A percentile compares a stretch with the other conserved stretches of the same genome.
Conservation (phyloP, 1,140 invertebrate genomes). For the Platyscapa corneri region DNA sequence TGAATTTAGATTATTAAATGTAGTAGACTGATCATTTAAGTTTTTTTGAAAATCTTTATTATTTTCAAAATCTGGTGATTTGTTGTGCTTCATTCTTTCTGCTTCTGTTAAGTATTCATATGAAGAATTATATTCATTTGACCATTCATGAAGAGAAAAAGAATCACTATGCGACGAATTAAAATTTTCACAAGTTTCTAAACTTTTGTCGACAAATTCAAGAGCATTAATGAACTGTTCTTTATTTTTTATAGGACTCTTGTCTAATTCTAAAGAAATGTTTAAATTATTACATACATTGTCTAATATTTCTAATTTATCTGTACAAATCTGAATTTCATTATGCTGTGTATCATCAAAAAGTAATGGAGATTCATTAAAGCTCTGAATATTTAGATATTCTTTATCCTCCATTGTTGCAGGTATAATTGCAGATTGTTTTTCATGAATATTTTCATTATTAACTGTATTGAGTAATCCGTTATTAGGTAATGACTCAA, state of each 20-base stretch:
- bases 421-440: not conserved
- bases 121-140: slow-evolving; percentile 46
- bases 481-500: not conserved
- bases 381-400: not conserved
- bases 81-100: not conserved
- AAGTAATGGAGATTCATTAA: slow-evolving; percentile 33
- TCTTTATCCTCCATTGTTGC: not conserved
- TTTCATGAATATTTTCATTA: not conserved
- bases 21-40: not conserved
- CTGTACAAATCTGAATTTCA: not conserved
- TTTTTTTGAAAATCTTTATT: not conserved
- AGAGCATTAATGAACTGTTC: not conserved
- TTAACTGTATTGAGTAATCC: not conserved
- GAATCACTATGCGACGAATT: slow-evolving; percentile 15
- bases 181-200: not conserved
- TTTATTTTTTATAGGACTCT: not conserved
- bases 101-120: slow-evolving; percentile 31
- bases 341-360: slow-evolving; percentile 28
- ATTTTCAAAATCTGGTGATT: not conserved
- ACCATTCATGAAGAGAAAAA: slow-evolving; percentile 45
- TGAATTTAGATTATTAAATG: not conserved
- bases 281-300: not conserved
- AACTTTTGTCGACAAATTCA: not conserved
- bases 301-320: not conserved
- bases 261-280: not conserved